Base-by-base conservation (phyloP, 1,140 invertebrate genomes). In the Heliconius hermathena region DNA sequence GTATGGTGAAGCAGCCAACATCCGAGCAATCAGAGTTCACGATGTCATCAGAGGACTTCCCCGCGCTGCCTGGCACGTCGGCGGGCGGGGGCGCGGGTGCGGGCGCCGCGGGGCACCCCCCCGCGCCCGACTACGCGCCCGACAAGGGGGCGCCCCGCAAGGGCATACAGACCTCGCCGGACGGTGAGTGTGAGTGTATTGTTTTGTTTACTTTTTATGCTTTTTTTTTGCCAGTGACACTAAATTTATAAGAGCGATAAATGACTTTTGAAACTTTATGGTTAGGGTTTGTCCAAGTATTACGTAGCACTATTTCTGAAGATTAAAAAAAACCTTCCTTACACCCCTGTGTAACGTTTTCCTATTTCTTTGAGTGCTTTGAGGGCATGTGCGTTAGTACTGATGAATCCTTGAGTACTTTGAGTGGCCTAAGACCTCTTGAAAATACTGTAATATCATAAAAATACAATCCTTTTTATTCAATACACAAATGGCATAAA, bases 21-120 rank as follows among this genome's bases (percentile, higher is more conserved):
- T 97, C 97, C 46, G 98, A 99, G 94, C 96, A 98, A 84, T 98
- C 97, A 87, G 99, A 99, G 95, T 99, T 99, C 95, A 98, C 98
- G 83, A 99, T 99, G 97, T 99, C 98, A 85, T 98, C 97, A 84
- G 99, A 99, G 95, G 99, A 99, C 95, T 99, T 99, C 95, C 99
- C 99, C 83, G 99, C 99, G 89, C 96, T 99, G 94, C 99, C 97
- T 80, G 97, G 96, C 92, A 97, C 96, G 85, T 95, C 95, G 57
- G 85, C 84, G 82, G 89, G 89, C 57, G 74, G 78, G 74, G 82
- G 83, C 74, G 78, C 84, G 49, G 60, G 22, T 22, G 60, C 20
- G 20, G 60, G 20, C 22, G 11, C 22, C 0, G 60, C 22, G 60
- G 60, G 22, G 60, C 22, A 26, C 13, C 85, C 81, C 74, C 79